Base-by-base conservation (phyloP, 2,797 vertebrate species). In the Pseudochromis fuscus region DNA sequence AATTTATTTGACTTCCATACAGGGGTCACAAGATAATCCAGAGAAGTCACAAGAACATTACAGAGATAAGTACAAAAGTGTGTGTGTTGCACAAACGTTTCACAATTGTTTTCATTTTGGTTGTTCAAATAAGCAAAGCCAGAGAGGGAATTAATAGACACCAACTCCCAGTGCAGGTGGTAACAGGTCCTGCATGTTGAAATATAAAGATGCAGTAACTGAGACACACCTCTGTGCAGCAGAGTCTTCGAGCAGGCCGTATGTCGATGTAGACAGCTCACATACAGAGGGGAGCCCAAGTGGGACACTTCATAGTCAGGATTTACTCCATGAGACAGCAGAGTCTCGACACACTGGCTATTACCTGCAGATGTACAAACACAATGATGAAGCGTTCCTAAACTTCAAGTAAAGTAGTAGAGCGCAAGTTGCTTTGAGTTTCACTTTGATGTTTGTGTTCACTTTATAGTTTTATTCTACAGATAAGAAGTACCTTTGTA, bases 321-420 rank as follows among this genome's bases (percentile, higher is more conserved):
- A 68, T 91, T 89, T 25, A 81, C 88, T 64, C 91, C 92, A 1
- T 87, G 84, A n/a, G 79, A 75, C 55, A 90, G 70, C 59, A 89
- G 79, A 9, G 79, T 72, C 73, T 88, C 85, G 8, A 92, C 85
- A 79, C 91, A 91, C 74, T 77, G 67, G 37, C 77, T 86, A n/a
- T 81, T 82, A 21, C 91, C 91, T 91, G 24, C 21, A 48, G 21
- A 18, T 24, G 51, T 38, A 48, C 8, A 51, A 1, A 61, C 25
- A 31, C 56, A 57, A 15, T 8, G n/a, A 15, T n/a, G 28, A 31
- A 21, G 24, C 15, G 23, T 30, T 21, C n/a, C 7, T 7, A 11
- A 0, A 1, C 30, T 3, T 48, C 6, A 0, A 13, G 28, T 24
- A n/a, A 35, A 60, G 30, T 1, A 2, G 19, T 9, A 42, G 18